Base-by-base conservation (phyloP, 2,113 vertebrate genomes). In the Hymenochirus boettgeri region DNA sequence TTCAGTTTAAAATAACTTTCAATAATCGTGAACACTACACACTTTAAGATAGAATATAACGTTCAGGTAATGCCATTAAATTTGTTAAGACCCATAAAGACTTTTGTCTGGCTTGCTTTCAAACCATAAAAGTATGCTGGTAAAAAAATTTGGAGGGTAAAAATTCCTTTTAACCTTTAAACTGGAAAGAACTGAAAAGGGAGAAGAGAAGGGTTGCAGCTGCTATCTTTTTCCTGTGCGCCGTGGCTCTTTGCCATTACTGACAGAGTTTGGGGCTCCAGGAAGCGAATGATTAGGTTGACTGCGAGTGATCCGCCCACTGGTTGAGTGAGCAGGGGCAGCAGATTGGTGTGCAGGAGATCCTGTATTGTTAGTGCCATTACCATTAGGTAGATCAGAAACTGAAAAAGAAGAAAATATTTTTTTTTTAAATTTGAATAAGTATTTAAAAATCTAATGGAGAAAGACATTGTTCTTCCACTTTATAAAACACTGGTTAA, bases 191-290 rank as follows among this genome's bases (percentile, higher is more conserved):
- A 31, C 33, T 61, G 55, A 7, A 7, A 59, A 29, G 42, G 19
- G 13, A 60, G 56, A 23, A 9, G 7, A 46, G 1, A 55, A 29
- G 9, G 25, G n/a, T 24, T 19, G 11, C 4, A 15, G 29, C 55
- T 17, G 73, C 77, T 81, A 90, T 88, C 89, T 89, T 74, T 90
- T 90, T 77, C 86, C 80, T 61, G 83, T 86, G 35, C 89, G 80
- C 1, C 87, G 80, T 9, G 88, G 89, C 75, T 89, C 89, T 77
- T 90, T 90, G 66, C 89, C 88, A 2, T 90, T 90, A 72, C 82
- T 89, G 71, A 89, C 79, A 10, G 86, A 31, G 37, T 65, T 81
- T 63, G 54, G 59, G 0, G 80, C 67, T 29, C 74, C 66, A 9
- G 73, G 70, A 12, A 77, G 31, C 7, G 79, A 75, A 35, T 86